Evolutionary conservation across 2,888 invertebrate species (phyloP).

Genomic region (Lissonota sp.): DNA sequence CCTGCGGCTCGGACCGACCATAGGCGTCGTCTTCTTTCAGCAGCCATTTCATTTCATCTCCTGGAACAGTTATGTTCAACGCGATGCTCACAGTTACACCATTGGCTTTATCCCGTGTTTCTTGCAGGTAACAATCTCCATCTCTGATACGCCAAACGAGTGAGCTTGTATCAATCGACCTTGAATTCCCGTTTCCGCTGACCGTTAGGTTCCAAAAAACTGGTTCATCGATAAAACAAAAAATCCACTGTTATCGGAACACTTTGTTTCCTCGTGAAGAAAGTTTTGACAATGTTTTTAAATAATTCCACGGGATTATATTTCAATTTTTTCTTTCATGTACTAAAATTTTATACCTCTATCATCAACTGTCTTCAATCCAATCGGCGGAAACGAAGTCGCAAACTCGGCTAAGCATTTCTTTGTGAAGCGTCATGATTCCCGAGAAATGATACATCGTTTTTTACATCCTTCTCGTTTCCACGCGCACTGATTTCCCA

Average conservation of each 20-base stretch:
- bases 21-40: slow-evolving; percentile 42
- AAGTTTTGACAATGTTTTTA: too few relatives aligned
- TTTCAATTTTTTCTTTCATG: too few relatives aligned
- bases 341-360: too few relatives aligned
- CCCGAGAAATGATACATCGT: too few relatives aligned
- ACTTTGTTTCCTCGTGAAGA: background rate
- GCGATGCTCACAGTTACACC: slow-evolving; percentile 19
- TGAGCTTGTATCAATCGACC: slow-evolving; percentile 26
- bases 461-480: too few relatives aligned
- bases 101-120: slow-evolving; percentile 11
- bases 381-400: too few relatives aligned
- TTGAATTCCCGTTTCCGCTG: slow-evolving; percentile 42
- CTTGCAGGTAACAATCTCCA: background rate
- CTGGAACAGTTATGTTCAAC: background rate
- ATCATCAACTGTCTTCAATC: too few relatives aligned
- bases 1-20: background rate
- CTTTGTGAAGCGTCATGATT: too few relatives aligned
- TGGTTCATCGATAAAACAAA: background rate
- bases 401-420: too few relatives aligned
- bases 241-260: background rate
- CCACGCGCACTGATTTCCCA: too few relatives aligned
- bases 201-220: slow-evolving; percentile 46
- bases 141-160: slow-evolving; percentile 23
- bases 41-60: slow-evolving; percentile 20
- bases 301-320: too few relatives aligned